These are phyloP conservation scores for Asbolus verrucosus DNA, from an alignment of 1,140 invertebrate genomes.

Conservation along the genomic window DNA sequence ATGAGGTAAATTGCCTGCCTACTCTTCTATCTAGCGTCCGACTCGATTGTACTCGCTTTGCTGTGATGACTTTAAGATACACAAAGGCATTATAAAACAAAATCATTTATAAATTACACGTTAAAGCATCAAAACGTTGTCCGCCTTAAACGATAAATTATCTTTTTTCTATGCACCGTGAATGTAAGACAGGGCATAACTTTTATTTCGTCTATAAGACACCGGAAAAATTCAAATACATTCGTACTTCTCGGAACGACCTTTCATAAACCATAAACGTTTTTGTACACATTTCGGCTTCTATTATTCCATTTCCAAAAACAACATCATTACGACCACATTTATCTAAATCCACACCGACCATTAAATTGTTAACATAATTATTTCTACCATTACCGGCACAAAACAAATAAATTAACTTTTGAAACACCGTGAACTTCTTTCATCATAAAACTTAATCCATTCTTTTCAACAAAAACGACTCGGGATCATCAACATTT, in stretches of 20 bases:
- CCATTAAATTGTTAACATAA: slow-evolving; percentile 34
- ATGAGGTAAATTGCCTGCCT: slow-evolving; percentile 65
- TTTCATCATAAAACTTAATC: slow-evolving; percentile 26
- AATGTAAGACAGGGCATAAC: slow-evolving; percentile 12
- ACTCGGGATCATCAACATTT: slow-evolving; percentile 1
- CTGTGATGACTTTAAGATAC: slow-evolving; percentile 62
- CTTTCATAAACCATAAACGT: slow-evolving; percentile 7
- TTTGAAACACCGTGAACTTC: slow-evolving; percentile 31
- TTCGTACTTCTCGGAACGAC: not conserved
- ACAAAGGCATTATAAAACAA: slow-evolving; percentile 64
- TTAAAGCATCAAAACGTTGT: slow-evolving; percentile 64
- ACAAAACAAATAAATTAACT: slow-evolving; percentile 38
- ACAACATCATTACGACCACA: slow-evolving; percentile 46
- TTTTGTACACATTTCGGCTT: slow-evolving; percentile 3
- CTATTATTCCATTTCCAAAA: slow-evolving; percentile 43
- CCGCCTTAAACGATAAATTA: slow-evolving; percentile 64
- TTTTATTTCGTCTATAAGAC: slow-evolving; percentile 15
- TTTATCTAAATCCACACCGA: slow-evolving; percentile 29
- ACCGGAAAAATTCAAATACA: not conserved
- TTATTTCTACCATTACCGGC: slow-evolving; percentile 30
- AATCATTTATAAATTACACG: slow-evolving; percentile 65
- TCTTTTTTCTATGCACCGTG: slow-evolving; percentile 54
- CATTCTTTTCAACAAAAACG: slow-evolving; percentile 13
- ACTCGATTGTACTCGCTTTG: slow-evolving; percentile 54
- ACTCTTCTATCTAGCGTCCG: slow-evolving; percentile 58